phyloP scores from a whole-genome alignment of 64 coral and sea anemone genomes.

The Pocillopora damicornis region DNA sequence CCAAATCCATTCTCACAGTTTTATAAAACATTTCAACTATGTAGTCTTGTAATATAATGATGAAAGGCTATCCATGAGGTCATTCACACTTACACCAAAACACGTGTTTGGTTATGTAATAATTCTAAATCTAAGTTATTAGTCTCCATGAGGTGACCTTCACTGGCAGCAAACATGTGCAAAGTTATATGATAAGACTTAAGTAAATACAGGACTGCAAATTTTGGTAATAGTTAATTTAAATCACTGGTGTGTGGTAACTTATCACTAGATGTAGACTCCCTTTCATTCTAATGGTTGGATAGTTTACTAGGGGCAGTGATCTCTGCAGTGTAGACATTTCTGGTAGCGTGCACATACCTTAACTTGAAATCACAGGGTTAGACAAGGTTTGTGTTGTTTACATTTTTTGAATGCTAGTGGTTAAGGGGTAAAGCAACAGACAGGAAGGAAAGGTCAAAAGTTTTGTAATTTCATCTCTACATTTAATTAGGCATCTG shows the following conservation, averaged over 20 bases:
- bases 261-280: too few species aligned
- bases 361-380: too few species aligned
- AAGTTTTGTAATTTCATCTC: conserved; percentile 14
- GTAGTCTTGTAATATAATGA: too few species aligned
- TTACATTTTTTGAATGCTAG: conserved; percentile 23
- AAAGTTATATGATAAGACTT: background rate
- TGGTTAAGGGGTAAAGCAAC: background rate
- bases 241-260: background rate
- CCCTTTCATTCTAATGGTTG: too few species aligned
- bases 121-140: background rate
- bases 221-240: background rate
- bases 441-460: conserved; percentile 35
- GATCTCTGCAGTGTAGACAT: too few species aligned
- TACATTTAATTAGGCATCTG: background rate
- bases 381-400: background rate
- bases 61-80: too few species aligned
- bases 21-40: too few species aligned
- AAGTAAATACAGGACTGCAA: background rate
- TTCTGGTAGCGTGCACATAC: background rate
- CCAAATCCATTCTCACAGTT: too few species aligned
- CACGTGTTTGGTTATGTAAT: background rate
- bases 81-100: too few species aligned
- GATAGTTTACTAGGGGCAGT: too few species aligned
- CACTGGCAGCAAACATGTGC: background rate
- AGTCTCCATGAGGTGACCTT: background rate